Percentiles rank a stretch among this genome's conserved stretches.
Conservation (phyloP, 2,888 invertebrate genomes). For the Daptonema setosum region DNA sequence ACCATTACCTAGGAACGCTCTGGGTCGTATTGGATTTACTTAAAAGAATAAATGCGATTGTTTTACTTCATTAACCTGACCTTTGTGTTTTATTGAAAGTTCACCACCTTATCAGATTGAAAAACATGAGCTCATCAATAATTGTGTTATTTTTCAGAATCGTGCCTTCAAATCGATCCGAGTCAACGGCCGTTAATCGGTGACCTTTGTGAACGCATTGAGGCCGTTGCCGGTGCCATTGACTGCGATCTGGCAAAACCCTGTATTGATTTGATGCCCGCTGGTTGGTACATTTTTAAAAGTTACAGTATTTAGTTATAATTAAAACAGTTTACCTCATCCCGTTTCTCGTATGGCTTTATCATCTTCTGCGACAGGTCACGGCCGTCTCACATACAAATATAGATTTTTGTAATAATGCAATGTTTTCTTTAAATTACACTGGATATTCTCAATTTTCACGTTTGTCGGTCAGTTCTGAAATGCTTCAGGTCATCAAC, state of each 20-base stretch:
- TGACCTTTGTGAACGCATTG: conserved; percentile 58
- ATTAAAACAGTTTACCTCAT: no score
- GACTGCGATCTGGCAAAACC: conserved; percentile 59
- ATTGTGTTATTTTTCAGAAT: conserved; percentile 23
- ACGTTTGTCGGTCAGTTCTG: no score
- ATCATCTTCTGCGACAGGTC: no score
- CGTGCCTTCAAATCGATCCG: conserved; percentile 45
- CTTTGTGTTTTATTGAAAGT: background rate
- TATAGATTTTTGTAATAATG: no score
- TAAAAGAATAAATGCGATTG: background rate
- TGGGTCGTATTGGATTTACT: background rate
- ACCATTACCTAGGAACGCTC: background rate
- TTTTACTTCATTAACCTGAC: background rate
- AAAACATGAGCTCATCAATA: background rate
- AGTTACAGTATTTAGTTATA: no score
- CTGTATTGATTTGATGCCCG: conserved; percentile 30
- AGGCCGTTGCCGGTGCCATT: conserved; percentile 64
- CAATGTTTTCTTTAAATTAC: no score
- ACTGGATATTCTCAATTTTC: no score
- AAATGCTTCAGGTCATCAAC: no score
- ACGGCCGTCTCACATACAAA: no score
- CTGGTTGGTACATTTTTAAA: background rate
- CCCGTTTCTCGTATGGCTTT: no score
- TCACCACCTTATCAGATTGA: background rate
- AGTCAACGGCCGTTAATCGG: conserved; percentile 53